phyloP scores from a whole-genome alignment of 2,888 invertebrate species.

The Endotricha flammealis region DNA sequence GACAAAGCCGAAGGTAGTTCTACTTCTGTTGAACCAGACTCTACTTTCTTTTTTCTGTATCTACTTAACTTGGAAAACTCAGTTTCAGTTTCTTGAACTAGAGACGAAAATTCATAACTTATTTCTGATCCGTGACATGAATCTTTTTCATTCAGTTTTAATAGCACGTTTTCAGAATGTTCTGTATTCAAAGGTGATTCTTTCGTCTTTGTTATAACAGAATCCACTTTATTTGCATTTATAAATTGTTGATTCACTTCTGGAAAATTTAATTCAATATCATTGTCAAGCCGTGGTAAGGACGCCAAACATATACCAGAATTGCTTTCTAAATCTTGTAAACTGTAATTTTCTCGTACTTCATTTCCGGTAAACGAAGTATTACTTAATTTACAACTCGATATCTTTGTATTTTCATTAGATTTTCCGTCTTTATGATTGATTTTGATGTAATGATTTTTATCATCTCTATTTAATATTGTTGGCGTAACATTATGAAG shows the following conservation, averaged over 20 bases:
- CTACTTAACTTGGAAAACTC: conserved; percentile 58
- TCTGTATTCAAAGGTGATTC: conserved; percentile 37
- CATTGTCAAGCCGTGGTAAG: conserved; percentile 64
- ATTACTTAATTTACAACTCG: conserved; percentile 62
- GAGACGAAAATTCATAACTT: conserved; percentile 22
- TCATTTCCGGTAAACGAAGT: conserved; percentile 43
- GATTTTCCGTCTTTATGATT: conserved; percentile 30
- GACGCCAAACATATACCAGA: conserved; percentile 66
- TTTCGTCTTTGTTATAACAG: conserved; percentile 26
- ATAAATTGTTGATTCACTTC: conserved; percentile 74
- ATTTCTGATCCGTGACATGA: conserved; percentile 17
- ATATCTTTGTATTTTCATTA: conserved; percentile 32
- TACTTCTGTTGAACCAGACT: conserved; percentile 24
- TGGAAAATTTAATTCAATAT: conserved; percentile 67
- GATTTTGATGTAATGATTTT: conserved; percentile 28
- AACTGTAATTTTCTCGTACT: conserved; percentile 45
- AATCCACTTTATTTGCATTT: conserved; percentile 61
- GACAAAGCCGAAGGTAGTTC: conserved; percentile 19
- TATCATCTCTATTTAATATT: conserved; percentile 32
- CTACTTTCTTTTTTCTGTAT: conserved; percentile 52
- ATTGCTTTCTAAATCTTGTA: conserved; percentile 65
- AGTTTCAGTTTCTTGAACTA: conserved; percentile 36
- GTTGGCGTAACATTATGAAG: conserved; percentile 45
- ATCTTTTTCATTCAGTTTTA: conserved; percentile 15
- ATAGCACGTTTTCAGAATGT: conserved; percentile 20